phyloP scores from a whole-genome alignment of 2,888 invertebrate genomes.

The Xestoiulus laeticollis region DNA sequence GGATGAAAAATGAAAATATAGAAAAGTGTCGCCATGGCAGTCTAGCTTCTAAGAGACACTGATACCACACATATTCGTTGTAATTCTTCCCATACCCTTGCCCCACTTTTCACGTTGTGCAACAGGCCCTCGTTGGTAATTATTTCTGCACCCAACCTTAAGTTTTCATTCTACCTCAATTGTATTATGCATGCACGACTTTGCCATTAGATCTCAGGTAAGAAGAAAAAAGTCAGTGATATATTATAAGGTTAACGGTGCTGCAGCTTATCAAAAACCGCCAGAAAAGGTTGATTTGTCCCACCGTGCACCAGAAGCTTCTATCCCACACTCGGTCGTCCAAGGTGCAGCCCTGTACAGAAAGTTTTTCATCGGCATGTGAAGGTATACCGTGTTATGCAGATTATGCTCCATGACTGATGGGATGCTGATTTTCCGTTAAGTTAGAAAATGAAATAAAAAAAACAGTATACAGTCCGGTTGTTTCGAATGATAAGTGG shows the following conservation, averaged over 20 bases:
- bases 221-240: background rate
- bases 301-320: background rate
- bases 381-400: background rate
- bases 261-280: background rate
- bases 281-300: background rate
- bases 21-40: no score
- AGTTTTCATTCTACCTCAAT: background rate
- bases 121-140: background rate
- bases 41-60: no score
- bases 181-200: constrained; percentile 6
- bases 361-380: background rate
- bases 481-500: background rate
- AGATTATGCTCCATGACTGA: background rate
- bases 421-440: background rate
- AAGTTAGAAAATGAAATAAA: background rate
- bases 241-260: constrained; percentile 8
- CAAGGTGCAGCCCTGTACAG: background rate
- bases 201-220: constrained; percentile 6
- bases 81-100: background rate
- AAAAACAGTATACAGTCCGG: background rate
- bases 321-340: constrained; percentile 15
- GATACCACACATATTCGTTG: no score
- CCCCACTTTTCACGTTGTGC: background rate
- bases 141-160: background rate
- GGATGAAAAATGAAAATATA: no score